phyloP scores from a whole-genome alignment of 2,797 vertebrate species.

The Percopsis omiscomaycus region DNA sequence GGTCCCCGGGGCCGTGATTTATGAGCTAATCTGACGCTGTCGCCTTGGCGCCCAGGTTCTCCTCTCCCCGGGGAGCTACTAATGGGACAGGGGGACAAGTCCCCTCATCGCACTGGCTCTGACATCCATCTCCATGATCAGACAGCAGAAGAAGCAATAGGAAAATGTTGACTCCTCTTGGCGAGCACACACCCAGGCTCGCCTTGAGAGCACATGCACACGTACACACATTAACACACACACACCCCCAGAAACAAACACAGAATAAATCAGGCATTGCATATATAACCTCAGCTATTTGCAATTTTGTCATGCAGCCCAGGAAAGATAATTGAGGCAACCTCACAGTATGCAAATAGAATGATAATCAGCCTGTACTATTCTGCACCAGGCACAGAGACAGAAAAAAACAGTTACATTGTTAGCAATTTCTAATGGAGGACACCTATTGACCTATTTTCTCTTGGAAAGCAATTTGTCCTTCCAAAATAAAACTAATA shows the following conservation, averaged over 20 bases:
- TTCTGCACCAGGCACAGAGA: conserved; percentile 57
- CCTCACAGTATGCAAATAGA: conserved; percentile 75
- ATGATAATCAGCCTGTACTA: conserved; percentile 71
- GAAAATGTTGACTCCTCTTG: conserved; percentile 59
- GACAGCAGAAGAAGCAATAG: conserved; percentile 48
- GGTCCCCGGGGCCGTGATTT: conserved; percentile 74
- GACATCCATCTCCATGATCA: conserved; percentile 73
- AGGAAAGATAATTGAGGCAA: conserved; percentile 76
- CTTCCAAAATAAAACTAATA: conserved; percentile 83
- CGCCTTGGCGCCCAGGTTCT: conserved; percentile 72
- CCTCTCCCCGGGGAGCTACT: conserved; percentile 66
- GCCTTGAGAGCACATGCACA: conserved; percentile 5
- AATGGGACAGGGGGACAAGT: conserved; percentile 71
- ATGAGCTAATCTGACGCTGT: conserved; percentile 78
- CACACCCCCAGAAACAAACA: conserved; percentile 40
- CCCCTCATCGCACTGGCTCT: conserved; percentile 61
- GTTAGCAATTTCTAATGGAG: conserved; percentile 79
- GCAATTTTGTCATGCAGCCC: conserved; percentile 74
- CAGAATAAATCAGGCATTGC: conserved; percentile 66
- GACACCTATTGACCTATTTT: conserved; percentile 84
- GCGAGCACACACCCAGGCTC: conserved; percentile 20
- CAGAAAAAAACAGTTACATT: conserved; percentile 68
- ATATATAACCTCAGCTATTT: conserved; percentile 73
- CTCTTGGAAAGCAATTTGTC: conserved; percentile 82
- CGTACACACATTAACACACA: conserved; percentile 27